Base-by-base conservation (phyloP, 2,113 vertebrate genomes). In the Dissostichus mawsoni region DNA sequence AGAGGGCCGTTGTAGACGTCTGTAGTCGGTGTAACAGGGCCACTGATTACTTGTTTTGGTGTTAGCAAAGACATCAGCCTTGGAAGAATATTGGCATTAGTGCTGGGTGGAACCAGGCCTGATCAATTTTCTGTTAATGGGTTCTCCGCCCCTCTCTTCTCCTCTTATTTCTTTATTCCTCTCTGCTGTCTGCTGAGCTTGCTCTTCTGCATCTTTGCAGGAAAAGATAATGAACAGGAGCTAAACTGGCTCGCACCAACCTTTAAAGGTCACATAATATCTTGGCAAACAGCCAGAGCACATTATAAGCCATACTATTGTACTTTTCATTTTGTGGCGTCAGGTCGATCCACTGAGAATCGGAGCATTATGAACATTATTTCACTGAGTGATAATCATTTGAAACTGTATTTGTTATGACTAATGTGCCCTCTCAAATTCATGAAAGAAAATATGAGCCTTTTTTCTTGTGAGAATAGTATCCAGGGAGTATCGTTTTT, bases 71-170 rank as follows among this genome's bases (percentile, higher is more conserved):
- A 89, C 86, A 83, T 90, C 87, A 87, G 61, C 81, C 67, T 70
- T 41, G 62, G 83, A 71, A 59, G 81, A 74, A 75, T 90, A 88
- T 89, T 74, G 85, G 87, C 85, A 88, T 83, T 47, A 80, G 77
- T 8, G 75, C 57, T 48, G 80, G 81, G 63, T 53, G 25, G 78
- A 83, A 70, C 69, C 82, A 66, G 74, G 36, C 48, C 62, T 68
- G 86, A 89, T 90, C 90, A 87, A 90, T 89, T 86, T 58, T 53
- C 80, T 78, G 16, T 80, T 90, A 90, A 90, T 85, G 89, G 88
- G 69, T 79, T 84, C 78, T 80, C 69, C 71, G 12, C 67, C 79
- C 44, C 58, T 55, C 75, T 66, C 62, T 23, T 58, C 61, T 51
- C 58, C 57, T 57, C 75, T 17, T 58, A 78, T 47, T 47, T 71